Conservation (phyloP, 2,888 invertebrate genomes). For the Cylloceria caligata region DNA sequence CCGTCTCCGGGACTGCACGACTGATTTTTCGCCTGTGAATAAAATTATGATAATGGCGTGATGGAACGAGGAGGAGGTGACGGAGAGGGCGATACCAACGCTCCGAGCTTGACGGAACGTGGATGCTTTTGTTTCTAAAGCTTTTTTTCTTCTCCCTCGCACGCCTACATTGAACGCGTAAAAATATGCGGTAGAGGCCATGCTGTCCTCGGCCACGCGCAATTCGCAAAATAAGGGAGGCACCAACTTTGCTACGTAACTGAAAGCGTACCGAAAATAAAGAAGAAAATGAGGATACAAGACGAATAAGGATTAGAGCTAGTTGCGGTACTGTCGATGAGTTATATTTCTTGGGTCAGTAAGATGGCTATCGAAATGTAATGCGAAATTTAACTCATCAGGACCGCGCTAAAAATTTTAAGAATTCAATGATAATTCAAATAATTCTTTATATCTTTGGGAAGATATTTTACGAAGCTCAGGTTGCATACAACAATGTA, state of each 20-base stretch:
- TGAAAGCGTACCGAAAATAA: constrained; percentile 52
- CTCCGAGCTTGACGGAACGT: constrained; percentile 65
- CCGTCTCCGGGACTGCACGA: constrained; percentile 71
- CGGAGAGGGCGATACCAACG: constrained; percentile 24
- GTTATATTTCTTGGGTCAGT: no score
- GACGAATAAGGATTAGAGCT: constrained; percentile 45
- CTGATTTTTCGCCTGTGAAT: constrained; percentile 82
- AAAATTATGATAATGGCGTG: constrained; percentile 81
- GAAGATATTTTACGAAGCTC: no score
- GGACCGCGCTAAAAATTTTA: no score
- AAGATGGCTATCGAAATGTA: no score
- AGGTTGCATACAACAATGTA: no score
- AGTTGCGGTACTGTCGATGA: constrained; percentile 23
- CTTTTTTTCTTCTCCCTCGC: constrained; percentile 47
- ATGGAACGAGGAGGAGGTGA: constrained; percentile 45
- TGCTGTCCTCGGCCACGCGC: neutral
- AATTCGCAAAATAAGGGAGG: constrained; percentile 22
- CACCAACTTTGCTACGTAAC: constrained; percentile 17
- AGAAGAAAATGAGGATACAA: constrained; percentile 55
- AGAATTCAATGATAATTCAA: no score
- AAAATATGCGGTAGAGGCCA: constrained; percentile 66
- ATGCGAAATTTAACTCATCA: no score
- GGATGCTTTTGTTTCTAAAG: constrained; percentile 77
- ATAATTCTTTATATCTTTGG: no score
- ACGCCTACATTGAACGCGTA: constrained; percentile 46